These are phyloP conservation scores for Oriolus oriolus DNA, from an alignment of 2,113 vertebrate genomes.

Conservation along the genomic window DNA sequence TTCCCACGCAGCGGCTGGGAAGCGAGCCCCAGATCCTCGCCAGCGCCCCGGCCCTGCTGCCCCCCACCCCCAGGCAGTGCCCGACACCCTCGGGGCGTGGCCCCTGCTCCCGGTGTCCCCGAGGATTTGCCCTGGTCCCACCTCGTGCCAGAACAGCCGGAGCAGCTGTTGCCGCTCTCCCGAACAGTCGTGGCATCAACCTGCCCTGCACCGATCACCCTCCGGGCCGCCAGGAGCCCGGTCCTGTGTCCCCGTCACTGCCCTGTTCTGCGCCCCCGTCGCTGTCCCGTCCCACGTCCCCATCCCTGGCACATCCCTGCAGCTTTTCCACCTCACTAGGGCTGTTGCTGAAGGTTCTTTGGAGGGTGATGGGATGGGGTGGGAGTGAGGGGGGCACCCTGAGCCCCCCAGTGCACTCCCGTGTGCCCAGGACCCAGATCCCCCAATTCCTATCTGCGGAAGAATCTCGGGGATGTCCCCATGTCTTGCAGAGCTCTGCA, in stretches of 20 bases:
- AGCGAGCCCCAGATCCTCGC: background rate
- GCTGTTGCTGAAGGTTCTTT: background rate
- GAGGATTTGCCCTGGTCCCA: background rate
- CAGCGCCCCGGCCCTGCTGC: background rate
- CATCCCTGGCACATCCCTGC: accelerated
- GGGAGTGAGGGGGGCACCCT: background rate
- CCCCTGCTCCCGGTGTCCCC: accelerated
- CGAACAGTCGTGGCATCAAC: background rate
- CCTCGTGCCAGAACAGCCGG: background rate
- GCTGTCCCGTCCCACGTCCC: background rate
- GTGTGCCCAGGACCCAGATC: background rate
- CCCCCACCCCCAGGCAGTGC: background rate
- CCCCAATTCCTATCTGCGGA: accelerated
- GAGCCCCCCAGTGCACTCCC: background rate
- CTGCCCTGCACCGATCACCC: background rate
- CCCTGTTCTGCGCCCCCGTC: background rate
- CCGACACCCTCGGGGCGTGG: background rate
- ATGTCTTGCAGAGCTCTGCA: background rate
- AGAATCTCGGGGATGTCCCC: accelerated
- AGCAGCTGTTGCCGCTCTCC: background rate
- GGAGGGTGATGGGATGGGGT: accelerated
- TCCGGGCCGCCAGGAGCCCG: background rate
- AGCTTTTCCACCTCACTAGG: accelerated
- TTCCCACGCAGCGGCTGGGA: background rate
- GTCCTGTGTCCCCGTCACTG: background rate